Base-by-base conservation (phyloP, 2,113 vertebrate genomes). In the Blennius ocellaris region DNA sequence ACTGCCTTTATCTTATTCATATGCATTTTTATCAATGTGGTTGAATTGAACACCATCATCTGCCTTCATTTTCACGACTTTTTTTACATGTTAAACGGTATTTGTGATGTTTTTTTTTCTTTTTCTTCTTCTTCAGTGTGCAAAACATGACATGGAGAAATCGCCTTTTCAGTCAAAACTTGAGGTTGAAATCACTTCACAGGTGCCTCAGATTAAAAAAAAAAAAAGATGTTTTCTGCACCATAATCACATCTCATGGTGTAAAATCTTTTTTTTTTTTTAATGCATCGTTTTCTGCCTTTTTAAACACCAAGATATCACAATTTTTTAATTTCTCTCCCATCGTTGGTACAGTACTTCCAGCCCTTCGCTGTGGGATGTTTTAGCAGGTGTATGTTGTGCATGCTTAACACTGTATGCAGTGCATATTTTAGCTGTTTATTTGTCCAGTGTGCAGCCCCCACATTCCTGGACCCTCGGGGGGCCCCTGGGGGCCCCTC, bases 391-490 rank as follows among this genome's bases (percentile, higher is more conserved):
- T 89, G 81, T 63, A 47, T 44, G 51, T 65, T 68, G 5, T 78
- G 44, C 65, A 39, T 45, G 7, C 12, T 75, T 38, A 68, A 48
- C 48, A 58, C 41, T 53, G 39, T 56, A 56, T 69, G 58, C 47
- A 52, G 17, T 55, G 41, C 64, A 70, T 75, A 65, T 70, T 54
- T 68, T 30, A 62, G 36, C 37, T 75, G 81, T 83, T 88, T 90
- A 62, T 92, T 89, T 86, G 55, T 63, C 8, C 40, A 80, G 57
- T 38, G 60, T 67, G 73, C 55, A 67, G 85, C 21, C 73, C 7
- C 7, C 8, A 77, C 87, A 90, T 89, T 90, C 86, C 78, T 87
- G 83, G 21, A 74, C 74, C 71, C 10, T 44, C 40, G 7, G 84
- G 7, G 84, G 84, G 77, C 6, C 84, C 54, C 6, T 7, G 11